These are phyloP conservation scores for Eidolon dupreanum DNA, from an alignment of 2,797 vertebrate species.

Conservation along the genomic window DNA sequence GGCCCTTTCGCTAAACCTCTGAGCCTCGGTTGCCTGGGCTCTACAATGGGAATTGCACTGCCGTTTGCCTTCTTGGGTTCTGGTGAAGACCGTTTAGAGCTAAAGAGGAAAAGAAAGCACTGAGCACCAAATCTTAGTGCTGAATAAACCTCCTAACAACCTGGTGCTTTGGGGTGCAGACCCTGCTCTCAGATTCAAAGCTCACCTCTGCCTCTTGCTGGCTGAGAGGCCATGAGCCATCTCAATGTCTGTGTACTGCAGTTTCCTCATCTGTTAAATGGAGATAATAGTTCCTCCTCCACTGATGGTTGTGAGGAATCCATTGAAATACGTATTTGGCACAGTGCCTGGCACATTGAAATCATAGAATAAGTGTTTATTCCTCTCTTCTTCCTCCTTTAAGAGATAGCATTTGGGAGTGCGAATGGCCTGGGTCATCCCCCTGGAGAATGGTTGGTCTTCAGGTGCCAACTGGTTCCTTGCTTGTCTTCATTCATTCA, in stretches of 20 bases:
- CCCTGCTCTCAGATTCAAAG: neutral
- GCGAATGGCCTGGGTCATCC: neutral
- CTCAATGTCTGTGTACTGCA: neutral
- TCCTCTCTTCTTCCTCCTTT: slow-evolving; percentile 24
- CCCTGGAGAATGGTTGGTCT: neutral
- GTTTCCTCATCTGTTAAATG: neutral
- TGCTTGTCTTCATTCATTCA: neutral
- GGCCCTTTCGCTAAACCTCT: neutral
- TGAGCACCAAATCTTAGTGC: neutral
- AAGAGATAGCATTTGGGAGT: neutral
- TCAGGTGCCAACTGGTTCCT: neutral
- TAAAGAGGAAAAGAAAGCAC: neutral
- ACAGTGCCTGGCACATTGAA: neutral
- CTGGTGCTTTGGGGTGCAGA: neutral
- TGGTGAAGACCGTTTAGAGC: neutral
- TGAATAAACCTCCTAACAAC: neutral
- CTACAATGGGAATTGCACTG: neutral
- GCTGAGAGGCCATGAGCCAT: neutral
- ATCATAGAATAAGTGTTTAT: neutral
- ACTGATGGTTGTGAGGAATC: neutral
- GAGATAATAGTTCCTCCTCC: neutral
- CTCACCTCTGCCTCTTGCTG: neutral
- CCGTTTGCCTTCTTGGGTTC: neutral
- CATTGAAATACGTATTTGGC: neutral
- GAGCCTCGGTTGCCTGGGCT: neutral